Conservation (phyloP, 1,140 invertebrate genomes). For the Lepidurus packardi region DNA sequence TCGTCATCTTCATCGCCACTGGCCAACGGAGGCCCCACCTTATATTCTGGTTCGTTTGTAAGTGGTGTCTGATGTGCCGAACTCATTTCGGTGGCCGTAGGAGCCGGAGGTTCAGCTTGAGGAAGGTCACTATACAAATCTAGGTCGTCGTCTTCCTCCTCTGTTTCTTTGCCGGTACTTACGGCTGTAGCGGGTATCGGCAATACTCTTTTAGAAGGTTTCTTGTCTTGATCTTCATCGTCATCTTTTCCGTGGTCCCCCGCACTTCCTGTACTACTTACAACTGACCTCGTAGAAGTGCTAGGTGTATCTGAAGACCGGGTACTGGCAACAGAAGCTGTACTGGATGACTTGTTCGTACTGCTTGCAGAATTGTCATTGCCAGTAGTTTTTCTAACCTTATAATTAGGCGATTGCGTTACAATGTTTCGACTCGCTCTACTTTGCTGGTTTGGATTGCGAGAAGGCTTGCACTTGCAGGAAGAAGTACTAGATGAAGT, state of each 20-base stretch:
- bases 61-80: not conserved
- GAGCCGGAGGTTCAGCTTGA: not conserved
- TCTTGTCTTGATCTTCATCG: conserved; percentile 37
- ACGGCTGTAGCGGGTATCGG: not conserved
- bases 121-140: conserved; percentile 53
- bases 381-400: not conserved
- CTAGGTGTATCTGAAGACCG: conserved; percentile 5
- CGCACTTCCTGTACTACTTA: conserved; percentile 33
- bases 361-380: not conserved
- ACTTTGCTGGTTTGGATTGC: too few species aligned
- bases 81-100: not conserved
- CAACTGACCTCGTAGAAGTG: not conserved
- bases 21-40: not conserved
- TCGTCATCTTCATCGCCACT: conserved; percentile 55
- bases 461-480: too few species aligned
- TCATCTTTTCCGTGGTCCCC: conserved; percentile 36
- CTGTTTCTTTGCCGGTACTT: conserved; percentile 32
- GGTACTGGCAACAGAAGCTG: not conserved
- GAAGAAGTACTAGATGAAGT: too few species aligned
- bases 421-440: too few species aligned
- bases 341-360: not conserved
- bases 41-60: conserved; percentile 31
- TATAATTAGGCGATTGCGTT: not conserved
- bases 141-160: conserved; percentile 42
- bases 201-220: conserved; percentile 26